Evolutionary conservation across 1,140 invertebrate genomes (phyloP).

Genomic region (Camponotus floridanus): DNA sequence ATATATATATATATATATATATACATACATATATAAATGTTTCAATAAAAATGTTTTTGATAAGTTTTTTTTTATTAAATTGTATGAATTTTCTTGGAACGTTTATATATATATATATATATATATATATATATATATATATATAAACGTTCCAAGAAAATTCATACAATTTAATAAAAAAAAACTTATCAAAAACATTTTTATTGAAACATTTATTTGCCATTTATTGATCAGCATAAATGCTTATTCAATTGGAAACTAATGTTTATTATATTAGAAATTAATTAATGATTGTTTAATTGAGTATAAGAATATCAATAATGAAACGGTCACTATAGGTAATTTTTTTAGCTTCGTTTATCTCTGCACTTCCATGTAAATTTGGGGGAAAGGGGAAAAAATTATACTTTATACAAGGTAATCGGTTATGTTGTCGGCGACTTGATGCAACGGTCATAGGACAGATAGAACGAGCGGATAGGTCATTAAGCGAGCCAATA

Average conservation of each 20-base stretch:
- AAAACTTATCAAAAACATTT: background rate
- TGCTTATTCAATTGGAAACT: background rate
- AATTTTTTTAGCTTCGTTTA: background rate
- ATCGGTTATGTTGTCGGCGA: constrained; percentile 56
- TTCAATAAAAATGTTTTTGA: background rate
- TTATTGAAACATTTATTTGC: background rate
- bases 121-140: no score
- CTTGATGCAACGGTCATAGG: constrained; percentile 37
- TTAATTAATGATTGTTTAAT: background rate
- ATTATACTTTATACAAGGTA: constrained; percentile 18
- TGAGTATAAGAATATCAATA: background rate
- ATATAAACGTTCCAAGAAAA: background rate
- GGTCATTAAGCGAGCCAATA: constrained; percentile 74
- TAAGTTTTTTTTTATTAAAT: background rate
- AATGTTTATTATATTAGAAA: background rate
- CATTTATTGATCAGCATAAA: background rate
- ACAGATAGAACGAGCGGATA: constrained; percentile 68
- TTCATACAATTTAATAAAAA: background rate
- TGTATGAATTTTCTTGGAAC: constrained; percentile 7
- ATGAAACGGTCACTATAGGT: background rate
- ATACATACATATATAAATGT: no score
- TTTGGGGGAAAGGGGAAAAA: background rate
- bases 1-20: no score
- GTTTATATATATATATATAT: no score
- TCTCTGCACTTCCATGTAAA: constrained; percentile 24